Conservation (phyloP, 2,888 invertebrate species). For the Protonemura montana region DNA sequence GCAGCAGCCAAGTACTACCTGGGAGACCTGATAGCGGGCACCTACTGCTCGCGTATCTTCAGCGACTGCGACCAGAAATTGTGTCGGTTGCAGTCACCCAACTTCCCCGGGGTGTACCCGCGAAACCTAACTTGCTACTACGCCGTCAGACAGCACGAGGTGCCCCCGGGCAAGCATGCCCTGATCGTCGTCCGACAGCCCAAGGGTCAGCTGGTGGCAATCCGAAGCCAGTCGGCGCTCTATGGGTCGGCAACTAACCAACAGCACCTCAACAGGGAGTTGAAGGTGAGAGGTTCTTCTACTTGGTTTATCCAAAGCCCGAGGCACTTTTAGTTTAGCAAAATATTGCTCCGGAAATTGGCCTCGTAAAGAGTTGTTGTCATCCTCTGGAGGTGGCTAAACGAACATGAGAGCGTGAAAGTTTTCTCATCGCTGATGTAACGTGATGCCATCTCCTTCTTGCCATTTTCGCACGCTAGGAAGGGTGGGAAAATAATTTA, state of each 20-base stretch:
- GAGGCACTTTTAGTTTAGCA: not conserved
- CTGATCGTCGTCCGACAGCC: constrained; percentile 85
- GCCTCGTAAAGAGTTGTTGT: not conserved
- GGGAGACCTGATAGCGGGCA: constrained; percentile 89
- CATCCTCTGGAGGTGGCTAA: constrained; percentile 9
- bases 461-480: not conserved
- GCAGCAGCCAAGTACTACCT: constrained; percentile 71
- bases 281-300: constrained; percentile 56
- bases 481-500: not conserved
- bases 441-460: not conserved
- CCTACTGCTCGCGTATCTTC: constrained; percentile 91
- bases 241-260: constrained; percentile 59
- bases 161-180: constrained; percentile 87
- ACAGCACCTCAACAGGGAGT: constrained; percentile 61
- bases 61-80: constrained; percentile 89
- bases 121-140: constrained; percentile 94
- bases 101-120: constrained; percentile 92
- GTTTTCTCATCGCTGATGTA: constrained; percentile 21
- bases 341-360: not conserved
- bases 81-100: constrained; percentile 89
- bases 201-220: constrained; percentile 84
- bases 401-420: not conserved
- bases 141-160: constrained; percentile 84
- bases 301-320: not conserved
- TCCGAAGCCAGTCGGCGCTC: constrained; percentile 77